Evolutionary conservation across 2,113 vertebrate genomes (phyloP).

Genomic region (Ammospiza caudacuta): DNA sequence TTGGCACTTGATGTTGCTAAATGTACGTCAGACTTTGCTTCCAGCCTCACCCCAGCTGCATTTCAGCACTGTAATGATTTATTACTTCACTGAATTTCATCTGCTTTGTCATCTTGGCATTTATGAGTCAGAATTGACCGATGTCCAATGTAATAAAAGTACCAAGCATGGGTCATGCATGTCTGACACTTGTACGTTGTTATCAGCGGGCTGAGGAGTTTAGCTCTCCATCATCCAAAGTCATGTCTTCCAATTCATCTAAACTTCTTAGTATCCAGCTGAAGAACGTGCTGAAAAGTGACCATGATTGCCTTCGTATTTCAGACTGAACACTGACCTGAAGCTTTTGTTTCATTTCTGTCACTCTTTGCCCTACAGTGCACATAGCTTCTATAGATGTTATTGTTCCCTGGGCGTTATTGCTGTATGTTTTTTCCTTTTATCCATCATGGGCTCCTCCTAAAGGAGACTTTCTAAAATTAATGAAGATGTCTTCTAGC

Average conservation of each 20-base stretch:
- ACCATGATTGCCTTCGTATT: neutral
- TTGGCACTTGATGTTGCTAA: neutral
- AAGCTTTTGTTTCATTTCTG: neutral
- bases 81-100: neutral
- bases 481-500: neutral
- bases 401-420: neutral
- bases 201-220: neutral
- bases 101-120: constrained; percentile 12
- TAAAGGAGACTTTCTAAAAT: neutral
- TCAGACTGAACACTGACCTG: neutral
- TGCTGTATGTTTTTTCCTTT: neutral
- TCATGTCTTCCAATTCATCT: neutral
- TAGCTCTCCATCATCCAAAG: neutral
- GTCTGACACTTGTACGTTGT: neutral
- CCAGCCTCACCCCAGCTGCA: neutral
- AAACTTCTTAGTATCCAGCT: neutral
- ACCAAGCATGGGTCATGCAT: neutral
- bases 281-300: neutral
- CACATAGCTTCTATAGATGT: neutral
- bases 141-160: neutral
- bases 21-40: neutral
- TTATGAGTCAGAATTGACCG: neutral
- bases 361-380: neutral
- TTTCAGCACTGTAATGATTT: neutral
- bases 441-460: neutral